These are phyloP conservation scores for Odontesthes bonariensis DNA, from an alignment of 2,113 vertebrate genomes.

Conservation along the genomic window DNA sequence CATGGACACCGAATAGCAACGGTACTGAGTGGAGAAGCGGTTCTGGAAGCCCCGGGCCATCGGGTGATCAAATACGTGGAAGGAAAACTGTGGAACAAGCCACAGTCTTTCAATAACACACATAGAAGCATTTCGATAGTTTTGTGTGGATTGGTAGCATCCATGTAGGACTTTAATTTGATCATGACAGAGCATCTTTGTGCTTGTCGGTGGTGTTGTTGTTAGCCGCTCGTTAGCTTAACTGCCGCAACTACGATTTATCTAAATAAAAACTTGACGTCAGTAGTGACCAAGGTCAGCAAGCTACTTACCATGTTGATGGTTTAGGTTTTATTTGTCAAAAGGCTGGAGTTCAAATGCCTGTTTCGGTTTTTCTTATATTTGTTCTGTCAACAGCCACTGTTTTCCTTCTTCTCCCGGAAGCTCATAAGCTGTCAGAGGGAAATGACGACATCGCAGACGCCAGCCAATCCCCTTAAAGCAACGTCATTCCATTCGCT, in stretches of 20 bases:
- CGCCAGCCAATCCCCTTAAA: conserved; percentile 9
- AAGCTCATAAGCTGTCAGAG: conserved; percentile 22
- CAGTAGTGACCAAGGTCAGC: neutral
- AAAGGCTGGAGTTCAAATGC: neutral
- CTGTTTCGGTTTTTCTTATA: neutral
- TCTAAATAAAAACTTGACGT: neutral
- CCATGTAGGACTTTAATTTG: neutral
- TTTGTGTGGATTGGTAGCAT: rapidly evolving
- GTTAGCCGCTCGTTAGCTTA: conserved; percentile 45
- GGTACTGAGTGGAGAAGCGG: conserved; percentile 98
- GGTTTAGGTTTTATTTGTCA: neutral
- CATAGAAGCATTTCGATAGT: rapidly evolving
- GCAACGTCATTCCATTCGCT: too few relatives aligned
- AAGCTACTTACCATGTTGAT: conserved; percentile 64
- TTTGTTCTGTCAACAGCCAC: neutral
- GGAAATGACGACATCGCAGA: conserved; percentile 49
- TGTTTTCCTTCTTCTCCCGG: conserved; percentile 66
- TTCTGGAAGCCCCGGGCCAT: conserved; percentile 95
- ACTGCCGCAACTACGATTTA: neutral
- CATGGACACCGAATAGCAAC: conserved; percentile 98
- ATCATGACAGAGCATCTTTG: conserved; percentile 73
- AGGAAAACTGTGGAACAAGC: conserved; percentile 88
- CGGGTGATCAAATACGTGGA: conserved; percentile 96
- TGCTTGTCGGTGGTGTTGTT: conserved; percentile 22
- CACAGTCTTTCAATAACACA: neutral